A percentile compares a stretch with the other conserved stretches of the same genome.
phyloP scores from a whole-genome alignment of 2,888 invertebrate species.

The Oscheius onirici region DNA sequence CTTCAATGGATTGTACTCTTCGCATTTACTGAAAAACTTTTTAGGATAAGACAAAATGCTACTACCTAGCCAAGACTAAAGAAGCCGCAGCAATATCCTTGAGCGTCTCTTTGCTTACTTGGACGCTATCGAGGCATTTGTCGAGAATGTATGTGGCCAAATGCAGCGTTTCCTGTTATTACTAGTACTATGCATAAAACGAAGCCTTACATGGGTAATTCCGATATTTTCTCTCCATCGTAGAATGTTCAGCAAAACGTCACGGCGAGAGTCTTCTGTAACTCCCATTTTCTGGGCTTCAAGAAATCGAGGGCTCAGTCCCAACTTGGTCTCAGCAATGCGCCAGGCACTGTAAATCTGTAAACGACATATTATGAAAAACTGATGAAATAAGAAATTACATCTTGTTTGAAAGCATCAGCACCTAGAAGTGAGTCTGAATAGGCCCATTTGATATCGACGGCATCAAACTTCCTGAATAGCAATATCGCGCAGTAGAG shows the following conservation, averaged over 20 bases:
- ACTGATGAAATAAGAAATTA: neutral
- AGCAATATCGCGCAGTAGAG: too few relatives aligned
- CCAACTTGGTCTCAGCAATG: neutral
- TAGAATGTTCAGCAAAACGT: neutral
- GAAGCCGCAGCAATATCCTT: conserved; percentile 27
- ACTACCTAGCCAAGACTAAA: conserved; percentile 21
- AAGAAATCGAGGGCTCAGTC: conserved; percentile 16
- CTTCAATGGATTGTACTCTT: conserved; percentile 24
- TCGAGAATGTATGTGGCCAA: conserved; percentile 24
- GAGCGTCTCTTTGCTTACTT: neutral
- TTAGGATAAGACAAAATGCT: neutral
- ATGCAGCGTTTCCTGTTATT: conserved; percentile 25
- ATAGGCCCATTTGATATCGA: conserved; percentile 15
- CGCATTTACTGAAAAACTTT: conserved; percentile 14
- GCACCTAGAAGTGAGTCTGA: neutral
- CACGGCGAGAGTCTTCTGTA: neutral
- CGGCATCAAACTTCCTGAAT: conserved; percentile 9
- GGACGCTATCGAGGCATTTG: conserved; percentile 23
- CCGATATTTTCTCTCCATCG: neutral
- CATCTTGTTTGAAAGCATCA: conserved; percentile 13
- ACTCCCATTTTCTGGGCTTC: conserved; percentile 7
- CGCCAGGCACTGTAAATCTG: conserved; percentile 19
- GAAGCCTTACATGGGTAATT: neutral
- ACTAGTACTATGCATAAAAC: neutral
- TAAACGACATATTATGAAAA: too few relatives aligned